Evolutionary conservation across 1,140 invertebrate genomes (phyloP).

Genomic region (Yoshiicerus persimilis): DNA sequence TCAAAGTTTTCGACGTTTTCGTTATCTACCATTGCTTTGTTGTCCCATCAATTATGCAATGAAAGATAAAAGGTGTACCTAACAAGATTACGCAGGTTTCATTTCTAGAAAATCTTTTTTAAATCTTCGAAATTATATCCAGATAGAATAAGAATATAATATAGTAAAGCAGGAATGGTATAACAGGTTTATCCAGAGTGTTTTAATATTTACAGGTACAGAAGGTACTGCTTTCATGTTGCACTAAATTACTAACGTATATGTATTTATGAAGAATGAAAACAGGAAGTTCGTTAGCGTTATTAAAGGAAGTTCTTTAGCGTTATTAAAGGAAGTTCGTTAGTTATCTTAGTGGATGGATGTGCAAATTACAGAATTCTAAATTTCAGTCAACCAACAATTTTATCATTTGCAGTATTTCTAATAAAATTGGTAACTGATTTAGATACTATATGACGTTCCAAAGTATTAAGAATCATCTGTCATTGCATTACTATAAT

Average conservation of each 20-base stretch:
- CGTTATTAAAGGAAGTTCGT: not conserved
- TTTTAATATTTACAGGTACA: no score
- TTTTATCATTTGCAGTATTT: no score
- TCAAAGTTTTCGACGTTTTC: not conserved
- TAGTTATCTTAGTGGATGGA: not conserved
- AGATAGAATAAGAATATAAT: no score
- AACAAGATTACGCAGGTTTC: not conserved
- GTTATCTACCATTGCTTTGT: not conserved
- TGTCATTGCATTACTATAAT: no score
- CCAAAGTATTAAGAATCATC: no score
- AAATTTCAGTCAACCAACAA: no score
- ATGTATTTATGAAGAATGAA: not conserved
- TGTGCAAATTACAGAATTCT: not conserved
- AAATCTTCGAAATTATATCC: not conserved
- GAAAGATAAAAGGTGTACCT: not conserved
- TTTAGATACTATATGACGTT: no score
- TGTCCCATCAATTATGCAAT: not conserved
- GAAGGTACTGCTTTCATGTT: no score
- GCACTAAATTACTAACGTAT: no score
- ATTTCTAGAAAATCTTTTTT: not conserved
- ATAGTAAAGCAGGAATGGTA: no score
- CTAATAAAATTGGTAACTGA: no score
- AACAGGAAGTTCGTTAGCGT: not conserved
- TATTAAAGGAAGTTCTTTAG: not conserved
- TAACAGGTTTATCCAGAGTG: no score